Conservation (phyloP, 1,140 invertebrate species). For the Trigoniulus corallinus region DNA sequence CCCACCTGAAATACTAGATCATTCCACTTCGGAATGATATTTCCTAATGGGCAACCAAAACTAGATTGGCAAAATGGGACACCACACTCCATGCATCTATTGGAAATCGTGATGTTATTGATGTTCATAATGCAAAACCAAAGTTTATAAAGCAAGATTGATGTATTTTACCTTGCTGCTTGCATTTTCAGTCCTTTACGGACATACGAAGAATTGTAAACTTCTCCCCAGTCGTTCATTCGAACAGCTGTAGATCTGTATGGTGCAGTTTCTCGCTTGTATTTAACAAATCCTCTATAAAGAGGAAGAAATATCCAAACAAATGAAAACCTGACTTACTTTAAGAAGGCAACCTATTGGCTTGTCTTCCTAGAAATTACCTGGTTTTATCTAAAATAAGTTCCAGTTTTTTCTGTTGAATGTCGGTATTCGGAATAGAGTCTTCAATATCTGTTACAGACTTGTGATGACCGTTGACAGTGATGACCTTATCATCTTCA, state of each 20-base stretch:
- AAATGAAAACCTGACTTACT: conserved; percentile 1
- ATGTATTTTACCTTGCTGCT: conserved; percentile 50
- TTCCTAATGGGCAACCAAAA: conserved; percentile 92
- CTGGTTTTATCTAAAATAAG: conserved; percentile 75
- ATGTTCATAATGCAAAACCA: background rate
- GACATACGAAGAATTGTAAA: conserved; percentile 74
- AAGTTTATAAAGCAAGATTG: conserved; percentile 2
- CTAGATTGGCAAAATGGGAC: conserved; percentile 97
- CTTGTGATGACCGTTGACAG: conserved; percentile 18
- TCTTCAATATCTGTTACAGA: conserved; percentile 63
- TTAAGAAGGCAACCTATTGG: too few species aligned
- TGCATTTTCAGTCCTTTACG: conserved; percentile 74
- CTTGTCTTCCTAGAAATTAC: too few species aligned
- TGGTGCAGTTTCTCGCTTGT: conserved; percentile 63
- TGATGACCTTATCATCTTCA: conserved; percentile 23
- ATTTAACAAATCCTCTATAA: conserved; percentile 83
- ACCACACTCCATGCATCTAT: conserved; percentile 92
- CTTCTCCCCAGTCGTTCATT: conserved; percentile 90
- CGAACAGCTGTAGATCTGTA: conserved; percentile 72
- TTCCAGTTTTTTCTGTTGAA: conserved; percentile 59
- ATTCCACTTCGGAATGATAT: conserved; percentile 99
- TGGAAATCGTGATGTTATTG: conserved; percentile 8
- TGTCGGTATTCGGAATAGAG: conserved; percentile 48
- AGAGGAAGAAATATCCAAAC: conserved; percentile 7
- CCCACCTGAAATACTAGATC: conserved; percentile 68